Evolutionary conservation across 1,140 invertebrate genomes (phyloP).

Genomic region (Ptiloglossa arizonensis): DNA sequence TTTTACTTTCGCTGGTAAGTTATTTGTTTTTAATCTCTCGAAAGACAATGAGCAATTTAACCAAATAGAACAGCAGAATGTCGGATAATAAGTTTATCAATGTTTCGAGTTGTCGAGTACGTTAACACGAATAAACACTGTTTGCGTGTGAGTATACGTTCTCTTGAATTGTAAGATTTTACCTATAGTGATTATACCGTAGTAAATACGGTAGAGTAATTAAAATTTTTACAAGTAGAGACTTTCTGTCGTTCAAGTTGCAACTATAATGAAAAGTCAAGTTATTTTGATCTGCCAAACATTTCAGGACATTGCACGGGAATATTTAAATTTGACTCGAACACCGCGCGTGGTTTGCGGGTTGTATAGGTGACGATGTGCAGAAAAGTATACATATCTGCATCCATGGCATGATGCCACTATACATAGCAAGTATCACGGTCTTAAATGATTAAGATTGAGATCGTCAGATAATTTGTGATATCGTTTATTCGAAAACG

Average conservation of each 20-base stretch:
- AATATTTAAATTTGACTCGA: constrained; percentile 31
- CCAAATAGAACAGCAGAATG: not conserved
- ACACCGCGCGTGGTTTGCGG: constrained; percentile 14
- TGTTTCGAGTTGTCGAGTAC: not conserved
- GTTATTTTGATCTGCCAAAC: not conserved
- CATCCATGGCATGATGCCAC: constrained; percentile 25
- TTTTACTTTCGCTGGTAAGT: not conserved
- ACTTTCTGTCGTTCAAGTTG: too few species aligned
- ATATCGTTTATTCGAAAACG: too few species aligned
- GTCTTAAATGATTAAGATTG: not conserved
- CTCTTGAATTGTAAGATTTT: too few species aligned
- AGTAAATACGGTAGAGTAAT: not conserved
- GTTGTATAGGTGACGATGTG: not conserved
- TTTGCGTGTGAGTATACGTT: too few species aligned
- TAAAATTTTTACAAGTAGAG: not conserved
- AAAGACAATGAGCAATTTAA: not conserved
- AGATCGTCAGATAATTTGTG: not conserved
- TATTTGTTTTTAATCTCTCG: not conserved
- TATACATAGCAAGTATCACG: not conserved
- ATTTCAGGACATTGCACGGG: constrained; percentile 29
- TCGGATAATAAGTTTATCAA: not conserved
- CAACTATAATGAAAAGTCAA: not conserved
- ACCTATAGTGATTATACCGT: too few species aligned
- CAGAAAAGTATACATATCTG: not conserved
- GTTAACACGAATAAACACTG: too few species aligned